These are phyloP conservation scores for Drosophila melanosoma DNA, from an alignment of 2,888 invertebrate species.

Conservation along the genomic window DNA sequence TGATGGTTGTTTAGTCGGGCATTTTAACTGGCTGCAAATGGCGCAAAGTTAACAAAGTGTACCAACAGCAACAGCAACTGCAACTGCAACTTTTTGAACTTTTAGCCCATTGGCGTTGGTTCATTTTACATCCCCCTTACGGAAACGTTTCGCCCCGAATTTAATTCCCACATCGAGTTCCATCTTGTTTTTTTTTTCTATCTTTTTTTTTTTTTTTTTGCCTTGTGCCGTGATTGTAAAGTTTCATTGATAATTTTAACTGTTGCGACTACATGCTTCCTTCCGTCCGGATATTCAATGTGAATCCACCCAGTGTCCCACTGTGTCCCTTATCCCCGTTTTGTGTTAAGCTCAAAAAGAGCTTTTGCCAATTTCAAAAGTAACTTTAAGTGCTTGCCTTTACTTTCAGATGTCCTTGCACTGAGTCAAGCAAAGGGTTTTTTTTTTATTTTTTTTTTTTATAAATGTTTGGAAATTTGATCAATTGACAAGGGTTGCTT, in stretches of 20 bases:
- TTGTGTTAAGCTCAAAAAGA: constrained; percentile 62
- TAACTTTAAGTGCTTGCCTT: constrained; percentile 44
- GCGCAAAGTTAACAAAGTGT: constrained; percentile 70
- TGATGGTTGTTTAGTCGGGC: constrained; percentile 8
- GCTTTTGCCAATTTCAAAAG: constrained; percentile 65
- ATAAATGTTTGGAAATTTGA: neutral
- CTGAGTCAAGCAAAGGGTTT: neutral
- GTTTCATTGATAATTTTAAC: constrained; percentile 79
- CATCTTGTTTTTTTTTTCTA: constrained; percentile 36
- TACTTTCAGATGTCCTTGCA: constrained; percentile 22
- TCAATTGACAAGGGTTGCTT: neutral
- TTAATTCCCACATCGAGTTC: constrained; percentile 21
- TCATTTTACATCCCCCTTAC: constrained; percentile 36
- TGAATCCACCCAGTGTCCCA: neutral
- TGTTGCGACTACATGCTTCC: constrained; percentile 58
- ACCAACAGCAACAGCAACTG: constrained; percentile 20
- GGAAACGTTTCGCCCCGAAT: neutral
- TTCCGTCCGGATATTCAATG: constrained; percentile 13
- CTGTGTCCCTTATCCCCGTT: neutral
- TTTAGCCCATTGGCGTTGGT: constrained; percentile 62
- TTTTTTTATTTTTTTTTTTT: neutral
- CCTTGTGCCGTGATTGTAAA: constrained; percentile 66
- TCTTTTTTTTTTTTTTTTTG: constrained; percentile 11
- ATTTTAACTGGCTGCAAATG: constrained; percentile 51
- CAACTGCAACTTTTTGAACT: constrained; percentile 66